phyloP scores from a whole-genome alignment of 2,797 vertebrate genomes.

The Toxotes lorentzi region DNA sequence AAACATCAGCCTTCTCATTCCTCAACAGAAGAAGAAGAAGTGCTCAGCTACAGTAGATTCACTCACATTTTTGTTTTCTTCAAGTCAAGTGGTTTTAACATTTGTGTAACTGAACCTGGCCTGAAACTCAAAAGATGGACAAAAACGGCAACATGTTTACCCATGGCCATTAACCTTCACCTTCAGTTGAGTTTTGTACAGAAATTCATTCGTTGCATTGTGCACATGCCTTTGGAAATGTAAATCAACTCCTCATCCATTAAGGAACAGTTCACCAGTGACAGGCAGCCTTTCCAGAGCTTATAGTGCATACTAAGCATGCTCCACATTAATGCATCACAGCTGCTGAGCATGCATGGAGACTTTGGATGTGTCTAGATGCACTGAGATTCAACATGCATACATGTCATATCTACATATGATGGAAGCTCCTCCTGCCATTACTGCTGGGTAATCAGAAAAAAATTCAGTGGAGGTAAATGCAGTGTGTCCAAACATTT shows the following conservation, averaged over 20 bases:
- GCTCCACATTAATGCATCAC: constrained; percentile 72
- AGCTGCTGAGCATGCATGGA: constrained; percentile 76
- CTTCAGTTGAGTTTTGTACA: constrained; percentile 35
- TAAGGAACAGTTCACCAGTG: constrained; percentile 66
- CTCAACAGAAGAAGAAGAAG: not conserved
- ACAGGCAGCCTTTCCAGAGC: constrained; percentile 66
- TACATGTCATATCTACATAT: constrained; percentile 44
- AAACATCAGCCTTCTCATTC: not conserved
- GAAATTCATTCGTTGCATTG: constrained; percentile 48
- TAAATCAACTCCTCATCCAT: constrained; percentile 75
- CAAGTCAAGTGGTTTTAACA: constrained; percentile 7
- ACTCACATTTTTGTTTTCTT: not conserved
- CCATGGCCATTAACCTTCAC: constrained; percentile 53
- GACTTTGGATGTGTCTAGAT: constrained; percentile 48
- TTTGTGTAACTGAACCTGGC: not conserved
- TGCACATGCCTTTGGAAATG: constrained; percentile 63
- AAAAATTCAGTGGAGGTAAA: constrained; percentile 31
- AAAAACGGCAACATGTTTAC: constrained; percentile 40
- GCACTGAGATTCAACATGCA: constrained; percentile 51
- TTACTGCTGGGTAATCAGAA: constrained; percentile 43
- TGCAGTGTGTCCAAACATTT: not conserved
- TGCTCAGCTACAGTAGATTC: not conserved
- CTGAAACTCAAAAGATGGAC: constrained; percentile 1
- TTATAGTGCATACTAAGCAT: constrained; percentile 76
- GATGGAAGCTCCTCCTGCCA: constrained; percentile 18